Base-by-base conservation (phyloP, 2,797 vertebrate species). In the Platalea minor region DNA sequence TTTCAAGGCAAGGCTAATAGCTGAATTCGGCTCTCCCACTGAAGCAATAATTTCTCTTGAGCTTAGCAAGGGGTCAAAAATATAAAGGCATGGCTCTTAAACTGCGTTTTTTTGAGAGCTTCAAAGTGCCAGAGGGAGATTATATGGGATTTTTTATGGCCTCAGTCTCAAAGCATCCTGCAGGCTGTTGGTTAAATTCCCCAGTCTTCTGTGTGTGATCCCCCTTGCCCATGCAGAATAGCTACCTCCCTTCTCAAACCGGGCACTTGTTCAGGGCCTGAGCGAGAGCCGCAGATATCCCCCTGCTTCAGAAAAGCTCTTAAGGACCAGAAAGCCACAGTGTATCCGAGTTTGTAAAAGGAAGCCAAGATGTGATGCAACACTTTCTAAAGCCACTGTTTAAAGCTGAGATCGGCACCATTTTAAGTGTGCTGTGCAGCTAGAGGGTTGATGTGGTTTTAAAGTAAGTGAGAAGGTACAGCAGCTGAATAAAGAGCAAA, bases 401-500 rank as follows among this genome's bases (percentile, higher is more conserved):
- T 12, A 17, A 37, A 70, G 79, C 61, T 21, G 77, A 60, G 50
- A 0, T 41, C 2, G 10, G 69, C 57, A 39, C n/a, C 11, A 0
- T 39, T 90, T 35, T 8, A 5, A 6, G 33, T 0, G 60, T 41
- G 39, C 68, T 29, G 12, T 15, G 26, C 61, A 35, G 28, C 41
- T 15, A 2, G 64, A 0, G 9, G 15, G 14, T 53, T 2, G 1
- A 6, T 10, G 2, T 1, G 39, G 48, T 12, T 63, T 78, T 17
- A 17, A 37, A 56, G 43, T 4, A 13, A 53, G n/a, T 1, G 67
- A 23, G 70, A 35, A 53, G 75, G 18, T 20, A 1, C 0, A 65
- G 60, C 13, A 28, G 75, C 41, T 28, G 63, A 23, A 5, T 6
- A 61, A 39, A 29, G 39, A 17, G 2, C 31, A 43, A 18, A n/a